A percentile compares a stretch with the other conserved stretches of the same genome.
Evolutionary conservation across 2,797 vertebrate species (phyloP).

Genomic region (Antrozous pallidus): DNA sequence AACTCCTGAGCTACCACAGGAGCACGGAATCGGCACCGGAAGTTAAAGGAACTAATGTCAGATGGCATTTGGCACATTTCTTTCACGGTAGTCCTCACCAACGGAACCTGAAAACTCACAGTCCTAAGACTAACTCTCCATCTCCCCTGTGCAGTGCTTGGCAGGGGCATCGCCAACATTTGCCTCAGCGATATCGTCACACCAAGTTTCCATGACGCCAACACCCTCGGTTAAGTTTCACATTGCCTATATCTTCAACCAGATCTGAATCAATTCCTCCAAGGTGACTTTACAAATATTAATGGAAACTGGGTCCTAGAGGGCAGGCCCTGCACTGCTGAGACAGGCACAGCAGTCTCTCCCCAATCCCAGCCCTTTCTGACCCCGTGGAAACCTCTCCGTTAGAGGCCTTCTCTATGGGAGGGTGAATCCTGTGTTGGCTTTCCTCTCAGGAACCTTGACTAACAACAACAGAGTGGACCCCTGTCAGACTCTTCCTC

Average conservation of each 20-base stretch:
- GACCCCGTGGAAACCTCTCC: not conserved
- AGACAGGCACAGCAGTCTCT: not conserved
- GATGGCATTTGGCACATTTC: not conserved
- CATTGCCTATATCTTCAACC: not conserved
- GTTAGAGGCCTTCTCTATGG: not conserved
- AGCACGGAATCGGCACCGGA: not conserved
- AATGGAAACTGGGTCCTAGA: not conserved
- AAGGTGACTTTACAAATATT: not conserved
- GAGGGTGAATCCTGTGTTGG: not conserved
- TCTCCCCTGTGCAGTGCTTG: not conserved
- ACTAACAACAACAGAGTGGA: not conserved
- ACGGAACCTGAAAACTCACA: not conserved
- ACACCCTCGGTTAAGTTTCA: not conserved
- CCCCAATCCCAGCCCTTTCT: not conserved
- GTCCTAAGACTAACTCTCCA: fast-evolving
- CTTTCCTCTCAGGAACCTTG: not conserved
- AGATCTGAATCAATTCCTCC: not conserved
- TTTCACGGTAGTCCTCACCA: not conserved
- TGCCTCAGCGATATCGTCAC: not conserved
- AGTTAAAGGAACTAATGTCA: not conserved
- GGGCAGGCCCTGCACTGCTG: not conserved
- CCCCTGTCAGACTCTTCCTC: not conserved
- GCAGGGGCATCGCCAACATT: not conserved
- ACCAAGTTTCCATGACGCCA: not conserved
- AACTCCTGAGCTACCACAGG: not conserved